These are phyloP conservation scores for Rissa tridactyla DNA, from an alignment of 2,113 vertebrate genomes.

Conservation along the genomic window DNA sequence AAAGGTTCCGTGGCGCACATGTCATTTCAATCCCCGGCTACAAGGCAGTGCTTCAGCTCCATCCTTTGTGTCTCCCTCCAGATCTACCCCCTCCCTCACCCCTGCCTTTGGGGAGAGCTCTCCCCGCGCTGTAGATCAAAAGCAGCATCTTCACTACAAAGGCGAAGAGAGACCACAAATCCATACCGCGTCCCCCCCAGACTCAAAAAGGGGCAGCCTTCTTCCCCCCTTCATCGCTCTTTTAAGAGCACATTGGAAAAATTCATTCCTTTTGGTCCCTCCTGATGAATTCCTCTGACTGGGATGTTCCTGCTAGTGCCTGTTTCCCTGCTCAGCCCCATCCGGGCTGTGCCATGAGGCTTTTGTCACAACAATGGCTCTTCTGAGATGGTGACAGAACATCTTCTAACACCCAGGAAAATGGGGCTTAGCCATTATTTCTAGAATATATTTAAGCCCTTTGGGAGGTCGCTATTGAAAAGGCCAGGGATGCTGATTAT, in stretches of 20 bases:
- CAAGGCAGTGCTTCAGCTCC: conserved; percentile 45
- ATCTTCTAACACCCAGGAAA: conserved; percentile 60
- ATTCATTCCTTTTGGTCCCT: conserved; percentile 13
- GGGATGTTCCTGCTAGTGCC: conserved; percentile 49
- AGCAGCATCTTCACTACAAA: conserved; percentile 8
- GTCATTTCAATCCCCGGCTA: conserved; percentile 55
- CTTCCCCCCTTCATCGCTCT: not conserved
- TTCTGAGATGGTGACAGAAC: conserved; percentile 60
- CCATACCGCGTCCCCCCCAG: rapidly evolving
- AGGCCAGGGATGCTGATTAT: conserved; percentile 33
- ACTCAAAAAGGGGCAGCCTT: not conserved
- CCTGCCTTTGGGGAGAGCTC: conserved; percentile 23
- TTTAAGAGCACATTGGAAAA: conserved; percentile 14
- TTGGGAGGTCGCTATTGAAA: conserved; percentile 67
- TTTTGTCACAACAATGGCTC: conserved; percentile 61
- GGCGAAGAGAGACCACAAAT: not conserved
- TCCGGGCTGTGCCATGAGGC: conserved; percentile 41
- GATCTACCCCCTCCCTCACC: not conserved
- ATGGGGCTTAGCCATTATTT: conserved; percentile 56
- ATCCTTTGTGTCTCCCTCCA: conserved; percentile 47
- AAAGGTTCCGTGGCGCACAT: conserved; percentile 43
- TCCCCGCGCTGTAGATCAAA: not conserved
- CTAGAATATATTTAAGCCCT: conserved; percentile 55
- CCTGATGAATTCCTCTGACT: conserved; percentile 29
- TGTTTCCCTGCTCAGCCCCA: conserved; percentile 26